phyloP scores from a whole-genome alignment of 2,888 invertebrate species.

The Sycophila texana region DNA sequence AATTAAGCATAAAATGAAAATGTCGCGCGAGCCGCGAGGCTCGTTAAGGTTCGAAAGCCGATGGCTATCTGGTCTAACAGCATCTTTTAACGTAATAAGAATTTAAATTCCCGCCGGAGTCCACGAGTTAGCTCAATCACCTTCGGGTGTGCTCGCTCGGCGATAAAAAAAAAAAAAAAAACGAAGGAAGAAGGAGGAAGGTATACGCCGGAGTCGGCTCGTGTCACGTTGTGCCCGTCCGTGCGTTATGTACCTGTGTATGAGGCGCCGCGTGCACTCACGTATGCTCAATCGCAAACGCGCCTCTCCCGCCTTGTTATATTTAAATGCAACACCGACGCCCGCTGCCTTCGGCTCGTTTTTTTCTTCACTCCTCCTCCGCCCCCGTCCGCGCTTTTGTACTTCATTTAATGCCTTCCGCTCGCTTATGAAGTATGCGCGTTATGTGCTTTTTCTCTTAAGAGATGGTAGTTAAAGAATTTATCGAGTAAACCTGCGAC shows the following conservation, averaged over 20 bases:
- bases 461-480: too few relatives aligned
- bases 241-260: not conserved
- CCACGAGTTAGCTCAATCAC: slow-evolving; percentile 23
- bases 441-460: too few relatives aligned
- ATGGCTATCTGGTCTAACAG: slow-evolving; percentile 45
- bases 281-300: slow-evolving; percentile 37
- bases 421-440: not conserved
- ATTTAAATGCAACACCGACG: slow-evolving; percentile 49
- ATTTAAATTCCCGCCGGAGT: slow-evolving; percentile 37
- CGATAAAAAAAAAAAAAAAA: not conserved
- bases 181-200: too few relatives aligned
- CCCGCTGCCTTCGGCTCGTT: not conserved
- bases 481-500: too few relatives aligned
- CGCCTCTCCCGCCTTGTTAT: slow-evolving; percentile 35
- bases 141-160: slow-evolving; percentile 12
- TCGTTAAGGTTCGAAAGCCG: slow-evolving; percentile 5
- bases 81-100: slow-evolving; percentile 52
- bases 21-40: not conserved
- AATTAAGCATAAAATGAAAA: not conserved
- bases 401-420: slow-evolving; percentile 26
- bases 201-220: not conserved
- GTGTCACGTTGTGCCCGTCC: not conserved
- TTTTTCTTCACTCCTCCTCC: not conserved
- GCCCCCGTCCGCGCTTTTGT: not conserved
- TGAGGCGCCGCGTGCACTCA: slow-evolving; percentile 39